Conservation (phyloP, 2,888 invertebrate genomes). For the Elegia similella region DNA sequence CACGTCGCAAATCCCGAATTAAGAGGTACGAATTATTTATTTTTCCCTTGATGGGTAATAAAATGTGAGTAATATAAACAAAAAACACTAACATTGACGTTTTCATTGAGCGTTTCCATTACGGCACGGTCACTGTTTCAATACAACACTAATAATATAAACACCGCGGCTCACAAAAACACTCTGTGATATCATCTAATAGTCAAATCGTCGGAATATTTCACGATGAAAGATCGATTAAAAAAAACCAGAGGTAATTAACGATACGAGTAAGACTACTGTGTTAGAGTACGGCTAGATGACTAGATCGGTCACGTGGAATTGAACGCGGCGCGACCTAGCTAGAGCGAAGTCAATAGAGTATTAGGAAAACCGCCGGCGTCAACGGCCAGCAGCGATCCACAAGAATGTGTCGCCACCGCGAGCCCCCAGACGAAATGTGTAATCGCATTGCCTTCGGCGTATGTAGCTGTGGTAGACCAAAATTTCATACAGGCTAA, state of each 20-base stretch:
- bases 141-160: not conserved
- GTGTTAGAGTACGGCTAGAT: not conserved
- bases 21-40: too few species aligned
- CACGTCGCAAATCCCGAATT: not conserved
- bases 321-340: not conserved
- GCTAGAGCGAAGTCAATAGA: not conserved
- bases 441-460: not conserved
- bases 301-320: slow-evolving; percentile 1
- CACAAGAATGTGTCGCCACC: not conserved
- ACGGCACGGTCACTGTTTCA: not conserved
- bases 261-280: not conserved
- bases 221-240: not conserved
- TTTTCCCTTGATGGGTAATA: too few species aligned
- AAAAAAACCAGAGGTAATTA: not conserved
- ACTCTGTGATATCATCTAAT: not conserved
- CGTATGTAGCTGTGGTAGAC: not conserved
- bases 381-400: not conserved
- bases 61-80: not conserved
- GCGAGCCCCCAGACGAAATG: not conserved
- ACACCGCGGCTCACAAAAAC: not conserved
- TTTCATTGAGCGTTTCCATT: slow-evolving; percentile 1
- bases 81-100: not conserved
- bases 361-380: not conserved
- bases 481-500: not conserved
- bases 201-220: not conserved